Conservation (phyloP, 2,113 vertebrate genomes). For the Pituophis catenifer region DNA sequence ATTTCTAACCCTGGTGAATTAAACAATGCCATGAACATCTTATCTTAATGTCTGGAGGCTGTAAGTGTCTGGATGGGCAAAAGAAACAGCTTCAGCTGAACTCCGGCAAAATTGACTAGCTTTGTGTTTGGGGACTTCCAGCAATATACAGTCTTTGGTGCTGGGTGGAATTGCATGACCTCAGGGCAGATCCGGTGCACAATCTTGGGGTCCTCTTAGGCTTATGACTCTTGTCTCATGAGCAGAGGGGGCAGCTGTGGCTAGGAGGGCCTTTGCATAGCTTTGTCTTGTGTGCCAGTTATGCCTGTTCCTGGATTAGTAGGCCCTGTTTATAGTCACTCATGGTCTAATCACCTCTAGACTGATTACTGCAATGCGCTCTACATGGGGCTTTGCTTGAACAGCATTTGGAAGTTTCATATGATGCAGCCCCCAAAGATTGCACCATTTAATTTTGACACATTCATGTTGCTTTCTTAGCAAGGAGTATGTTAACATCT, state of each 20-base stretch:
- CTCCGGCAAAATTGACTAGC: not conserved
- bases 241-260: not conserved
- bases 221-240: not conserved
- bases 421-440: not conserved
- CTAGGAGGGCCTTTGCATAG: not conserved
- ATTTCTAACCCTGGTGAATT: not conserved
- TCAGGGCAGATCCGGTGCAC: not conserved
- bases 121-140: not conserved
- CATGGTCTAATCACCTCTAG: not conserved
- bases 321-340: not conserved
- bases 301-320: not conserved
- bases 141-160: not conserved
- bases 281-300: not conserved
- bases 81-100: not conserved
- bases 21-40: not conserved
- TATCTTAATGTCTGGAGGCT: not conserved
- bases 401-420: not conserved
- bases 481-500: not conserved
- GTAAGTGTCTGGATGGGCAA: not conserved
- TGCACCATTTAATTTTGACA: not conserved
- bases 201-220: not conserved
- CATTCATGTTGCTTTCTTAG: not conserved
- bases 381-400: not conserved
- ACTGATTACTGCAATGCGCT: not conserved
- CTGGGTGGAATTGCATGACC: not conserved